phyloP scores from a whole-genome alignment of 2,113 vertebrate genomes.

The Elgaria multicarinata region DNA sequence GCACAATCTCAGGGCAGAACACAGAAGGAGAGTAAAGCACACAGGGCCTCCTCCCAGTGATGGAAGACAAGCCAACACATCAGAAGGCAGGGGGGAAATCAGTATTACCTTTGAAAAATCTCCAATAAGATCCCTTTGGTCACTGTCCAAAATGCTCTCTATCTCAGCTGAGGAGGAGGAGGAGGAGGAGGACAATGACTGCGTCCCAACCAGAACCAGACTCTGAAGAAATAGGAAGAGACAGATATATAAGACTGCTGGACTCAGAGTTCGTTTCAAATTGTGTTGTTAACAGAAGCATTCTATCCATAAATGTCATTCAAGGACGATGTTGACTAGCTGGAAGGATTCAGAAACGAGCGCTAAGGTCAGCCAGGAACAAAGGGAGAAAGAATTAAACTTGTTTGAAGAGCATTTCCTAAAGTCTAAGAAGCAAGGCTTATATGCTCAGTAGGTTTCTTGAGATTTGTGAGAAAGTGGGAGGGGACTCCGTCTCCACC shows the following conservation, averaged over 20 bases:
- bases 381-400: too few species aligned
- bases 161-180: constrained; percentile 79
- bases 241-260: too few species aligned
- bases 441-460: not conserved
- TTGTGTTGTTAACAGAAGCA: not conserved
- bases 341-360: not conserved
- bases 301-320: rapidly evolving
- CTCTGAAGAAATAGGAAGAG: constrained; percentile 50
- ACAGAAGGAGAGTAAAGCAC: not conserved
- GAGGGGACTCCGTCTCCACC: too few species aligned
- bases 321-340: not conserved
- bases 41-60: not conserved
- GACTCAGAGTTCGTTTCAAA: too few species aligned
- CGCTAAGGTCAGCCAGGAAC: not conserved
- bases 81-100: not conserved
- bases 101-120: constrained; percentile 93
- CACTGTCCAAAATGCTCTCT: constrained; percentile 87
- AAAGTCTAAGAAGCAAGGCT: too few species aligned
- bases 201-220: constrained; percentile 75
- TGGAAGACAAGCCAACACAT: too few species aligned
- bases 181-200: constrained; percentile 70
- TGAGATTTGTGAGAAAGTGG: too few species aligned
- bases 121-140: constrained; percentile 88
- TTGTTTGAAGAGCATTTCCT: not conserved
- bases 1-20: not conserved